Conservation (phyloP, 2,888 invertebrate genomes). For the Coenonympha glycerion region DNA sequence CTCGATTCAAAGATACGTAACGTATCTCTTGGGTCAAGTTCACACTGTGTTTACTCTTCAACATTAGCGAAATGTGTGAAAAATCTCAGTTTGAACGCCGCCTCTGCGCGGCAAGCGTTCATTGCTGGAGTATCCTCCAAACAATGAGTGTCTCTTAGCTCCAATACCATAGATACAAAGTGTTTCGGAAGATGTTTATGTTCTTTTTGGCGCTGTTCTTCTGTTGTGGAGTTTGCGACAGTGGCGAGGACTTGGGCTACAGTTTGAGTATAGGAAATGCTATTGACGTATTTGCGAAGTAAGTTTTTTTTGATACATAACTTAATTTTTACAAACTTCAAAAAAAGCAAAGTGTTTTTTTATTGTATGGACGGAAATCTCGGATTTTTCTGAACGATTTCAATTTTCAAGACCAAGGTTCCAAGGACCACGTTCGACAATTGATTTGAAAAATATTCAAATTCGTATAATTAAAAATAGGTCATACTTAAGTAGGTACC, state of each 20-base stretch:
- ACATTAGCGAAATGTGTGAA: constrained; percentile 66
- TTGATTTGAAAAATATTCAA: no score
- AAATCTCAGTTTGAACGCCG: constrained; percentile 56
- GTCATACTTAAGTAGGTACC: no score
- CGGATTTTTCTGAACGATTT: no score
- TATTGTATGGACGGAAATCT: no score
- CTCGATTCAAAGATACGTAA: constrained; percentile 28
- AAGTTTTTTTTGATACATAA: constrained; percentile 37
- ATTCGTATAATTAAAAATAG: no score
- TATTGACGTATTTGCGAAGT: constrained; percentile 70
- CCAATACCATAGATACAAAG: no score
- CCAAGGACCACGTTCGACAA: no score
- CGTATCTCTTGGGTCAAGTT: constrained; percentile 73
- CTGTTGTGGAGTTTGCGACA: constrained; percentile 41
- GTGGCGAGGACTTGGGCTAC: constrained; percentile 57
- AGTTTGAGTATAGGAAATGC: constrained; percentile 62
- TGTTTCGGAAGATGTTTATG: constrained; percentile 40
- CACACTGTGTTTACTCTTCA: constrained; percentile 51
- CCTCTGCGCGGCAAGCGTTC: constrained; percentile 39
- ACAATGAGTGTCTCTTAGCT: constrained; percentile 25
- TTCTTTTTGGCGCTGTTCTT: constrained; percentile 40
- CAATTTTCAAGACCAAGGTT: no score
- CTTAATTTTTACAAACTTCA: no score
- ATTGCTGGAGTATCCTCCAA: constrained; percentile 2
- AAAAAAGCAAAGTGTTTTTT: no score